These are phyloP conservation scores for Elephantulus edwardii DNA, from an alignment of 2,113 vertebrate species.

Conservation along the genomic window DNA sequence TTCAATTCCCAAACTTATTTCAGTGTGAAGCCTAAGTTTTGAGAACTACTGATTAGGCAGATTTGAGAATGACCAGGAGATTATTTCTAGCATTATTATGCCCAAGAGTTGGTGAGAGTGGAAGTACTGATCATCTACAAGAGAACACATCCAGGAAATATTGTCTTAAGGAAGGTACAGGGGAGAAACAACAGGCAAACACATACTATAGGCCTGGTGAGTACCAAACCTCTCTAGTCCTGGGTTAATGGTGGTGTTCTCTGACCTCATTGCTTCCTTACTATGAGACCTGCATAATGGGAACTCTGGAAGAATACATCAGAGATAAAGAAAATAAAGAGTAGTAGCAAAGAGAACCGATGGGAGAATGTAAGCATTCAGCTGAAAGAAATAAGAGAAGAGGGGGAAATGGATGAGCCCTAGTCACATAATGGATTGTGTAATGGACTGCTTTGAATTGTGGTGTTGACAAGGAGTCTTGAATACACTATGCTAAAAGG, in stretches of 20 bases:
- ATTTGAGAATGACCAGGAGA: background rate
- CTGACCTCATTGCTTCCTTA: background rate
- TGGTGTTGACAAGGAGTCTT: too few species aligned
- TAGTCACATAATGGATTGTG: too few species aligned
- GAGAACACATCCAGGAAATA: background rate
- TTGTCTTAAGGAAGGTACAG: background rate
- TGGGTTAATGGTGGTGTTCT: background rate
- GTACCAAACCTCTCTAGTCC: background rate
- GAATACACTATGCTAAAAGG: too few species aligned
- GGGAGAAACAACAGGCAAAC: background rate
- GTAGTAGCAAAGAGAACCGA: too few species aligned
- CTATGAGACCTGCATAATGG: rapidly evolving
- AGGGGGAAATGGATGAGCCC: too few species aligned
- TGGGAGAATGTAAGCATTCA: too few species aligned
- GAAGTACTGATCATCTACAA: background rate
- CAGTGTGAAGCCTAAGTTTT: background rate
- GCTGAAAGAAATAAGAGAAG: too few species aligned
- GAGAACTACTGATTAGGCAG: background rate
- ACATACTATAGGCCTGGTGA: too few species aligned
- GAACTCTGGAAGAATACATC: background rate
- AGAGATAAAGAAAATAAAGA: background rate
- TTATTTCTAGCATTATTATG: background rate
- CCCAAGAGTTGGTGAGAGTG: background rate
- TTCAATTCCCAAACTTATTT: background rate
- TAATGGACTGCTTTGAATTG: too few species aligned